These are phyloP conservation scores for Drosophila mulleri DNA, from an alignment of 2,888 invertebrate species.

Conservation along the genomic window DNA sequence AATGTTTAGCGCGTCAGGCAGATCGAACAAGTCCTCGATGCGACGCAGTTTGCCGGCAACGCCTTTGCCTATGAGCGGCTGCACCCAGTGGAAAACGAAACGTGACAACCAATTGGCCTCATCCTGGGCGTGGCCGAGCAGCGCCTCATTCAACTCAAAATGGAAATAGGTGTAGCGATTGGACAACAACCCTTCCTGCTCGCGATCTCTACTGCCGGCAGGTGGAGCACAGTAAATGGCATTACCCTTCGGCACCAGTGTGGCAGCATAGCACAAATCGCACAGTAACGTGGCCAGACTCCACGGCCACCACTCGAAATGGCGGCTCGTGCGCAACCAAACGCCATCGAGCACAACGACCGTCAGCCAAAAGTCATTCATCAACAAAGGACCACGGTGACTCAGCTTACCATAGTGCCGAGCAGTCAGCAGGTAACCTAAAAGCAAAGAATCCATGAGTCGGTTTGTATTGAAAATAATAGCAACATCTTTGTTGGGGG, in stretches of 20 bases:
- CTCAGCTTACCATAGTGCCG: conserved; percentile 88
- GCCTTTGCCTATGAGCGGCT: conserved; percentile 93
- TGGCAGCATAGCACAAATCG: conserved; percentile 89
- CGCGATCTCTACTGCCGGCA: conserved; percentile 66
- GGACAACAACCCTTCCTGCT: conserved; percentile 87
- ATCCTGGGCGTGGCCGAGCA: conserved; percentile 94
- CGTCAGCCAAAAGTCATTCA: conserved; percentile 89
- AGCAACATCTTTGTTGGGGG: not conserved
- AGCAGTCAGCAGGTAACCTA: conserved; percentile 87
- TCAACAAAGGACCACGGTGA: conserved; percentile 90
- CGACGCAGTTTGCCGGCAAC: conserved; percentile 89
- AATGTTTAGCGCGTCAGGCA: conserved; percentile 86
- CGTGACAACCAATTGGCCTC: conserved; percentile 89
- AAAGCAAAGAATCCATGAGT: not conserved
- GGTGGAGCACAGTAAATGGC: conserved; percentile 81
- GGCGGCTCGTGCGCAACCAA: conserved; percentile 88
- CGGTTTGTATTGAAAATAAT: not conserved
- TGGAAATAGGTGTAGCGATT: conserved; percentile 88
- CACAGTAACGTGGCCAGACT: conserved; percentile 88
- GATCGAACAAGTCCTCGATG: conserved; percentile 93
- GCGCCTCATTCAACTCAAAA: conserved; percentile 88
- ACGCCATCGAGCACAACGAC: conserved; percentile 89
- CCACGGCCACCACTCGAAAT: conserved; percentile 87
- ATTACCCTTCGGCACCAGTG: conserved; percentile 88
- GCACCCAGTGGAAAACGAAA: conserved; percentile 95